These are phyloP conservation scores for Ormyrus labotus DNA, from an alignment of 2,888 invertebrate genomes.

Conservation along the genomic window DNA sequence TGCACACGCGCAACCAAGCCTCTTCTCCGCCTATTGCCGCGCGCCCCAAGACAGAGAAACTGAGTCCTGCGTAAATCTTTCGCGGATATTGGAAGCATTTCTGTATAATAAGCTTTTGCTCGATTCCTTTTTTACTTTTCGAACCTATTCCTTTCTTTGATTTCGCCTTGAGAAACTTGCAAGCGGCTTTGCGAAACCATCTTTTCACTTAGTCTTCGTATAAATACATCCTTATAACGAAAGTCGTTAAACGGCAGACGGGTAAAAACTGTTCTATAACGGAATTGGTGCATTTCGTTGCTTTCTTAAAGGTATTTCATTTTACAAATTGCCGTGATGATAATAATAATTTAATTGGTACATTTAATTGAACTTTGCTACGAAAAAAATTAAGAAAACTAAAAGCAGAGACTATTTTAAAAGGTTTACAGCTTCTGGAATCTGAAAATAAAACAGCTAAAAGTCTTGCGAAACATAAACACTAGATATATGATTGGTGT, in stretches of 20 bases:
- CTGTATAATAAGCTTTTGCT: constrained; percentile 39
- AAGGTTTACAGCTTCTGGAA: too few relatives aligned
- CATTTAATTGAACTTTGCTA: too few relatives aligned
- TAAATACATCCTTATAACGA: too few relatives aligned
- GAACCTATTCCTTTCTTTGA: constrained; percentile 25
- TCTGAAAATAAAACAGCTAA: constrained; percentile 13
- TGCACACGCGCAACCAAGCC: neutral
- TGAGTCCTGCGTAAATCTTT: constrained; percentile 44
- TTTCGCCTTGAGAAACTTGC: constrained; percentile 4
- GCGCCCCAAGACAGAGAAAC: neutral
- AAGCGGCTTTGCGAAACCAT: constrained; percentile 12
- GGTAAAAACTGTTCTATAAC: too few relatives aligned
- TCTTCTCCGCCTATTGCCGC: neutral
- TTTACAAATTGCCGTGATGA: too few relatives aligned
- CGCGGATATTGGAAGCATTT: constrained; percentile 27
- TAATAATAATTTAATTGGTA: too few relatives aligned
- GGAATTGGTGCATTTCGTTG: too few relatives aligned
- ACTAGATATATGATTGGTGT: constrained; percentile 20
- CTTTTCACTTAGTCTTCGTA: too few relatives aligned
- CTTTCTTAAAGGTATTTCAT: too few relatives aligned
- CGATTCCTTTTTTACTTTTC: constrained; percentile 21
- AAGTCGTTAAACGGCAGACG: too few relatives aligned
- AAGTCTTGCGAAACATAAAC: constrained; percentile 34
- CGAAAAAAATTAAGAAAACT: too few relatives aligned
- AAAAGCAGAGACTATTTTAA: too few relatives aligned